These are phyloP conservation scores for Crotalus tigris DNA, from an alignment of 2,113 vertebrate genomes.

Conservation along the genomic window DNA sequence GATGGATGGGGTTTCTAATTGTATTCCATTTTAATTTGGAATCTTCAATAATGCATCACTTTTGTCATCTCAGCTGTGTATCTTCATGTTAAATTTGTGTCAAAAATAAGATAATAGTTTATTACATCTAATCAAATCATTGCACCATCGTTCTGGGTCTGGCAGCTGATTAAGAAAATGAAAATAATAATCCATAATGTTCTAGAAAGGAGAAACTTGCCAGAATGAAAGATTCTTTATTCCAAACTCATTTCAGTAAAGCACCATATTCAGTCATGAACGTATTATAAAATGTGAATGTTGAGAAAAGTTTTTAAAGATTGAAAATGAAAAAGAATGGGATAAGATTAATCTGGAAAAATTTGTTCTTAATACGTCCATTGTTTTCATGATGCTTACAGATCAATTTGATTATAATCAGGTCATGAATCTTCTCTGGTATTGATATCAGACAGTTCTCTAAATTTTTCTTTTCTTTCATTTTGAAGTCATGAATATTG, in stretches of 20 bases:
- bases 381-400: background rate
- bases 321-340: background rate
- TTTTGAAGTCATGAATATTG: background rate
- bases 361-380: background rate
- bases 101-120: slow-evolving; percentile 41
- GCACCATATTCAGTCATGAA: background rate
- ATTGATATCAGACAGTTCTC: background rate
- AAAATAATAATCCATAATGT: slow-evolving; percentile 39
- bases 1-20: slow-evolving; percentile 54
- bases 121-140: slow-evolving; percentile 54
- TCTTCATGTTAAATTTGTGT: slow-evolving; percentile 28
- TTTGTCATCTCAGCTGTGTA: slow-evolving; percentile 49
- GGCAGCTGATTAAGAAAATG: slow-evolving; percentile 5
- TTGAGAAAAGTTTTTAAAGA: background rate
- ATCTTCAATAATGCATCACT: slow-evolving; percentile 51
- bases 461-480: background rate
- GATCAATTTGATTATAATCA: background rate
- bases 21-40: slow-evolving; percentile 55
- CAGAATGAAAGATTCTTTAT: background rate
- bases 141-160: slow-evolving; percentile 20
- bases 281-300: background rate
- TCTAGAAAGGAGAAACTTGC: background rate
- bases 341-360: background rate
- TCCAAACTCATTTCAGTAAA: slow-evolving; percentile 2
- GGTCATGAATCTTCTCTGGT: background rate